Evolutionary conservation across 2,888 invertebrate genomes (phyloP), one percentile per base, ranked within the genome.

Genomic region (Pterobdella sp.): DNA sequence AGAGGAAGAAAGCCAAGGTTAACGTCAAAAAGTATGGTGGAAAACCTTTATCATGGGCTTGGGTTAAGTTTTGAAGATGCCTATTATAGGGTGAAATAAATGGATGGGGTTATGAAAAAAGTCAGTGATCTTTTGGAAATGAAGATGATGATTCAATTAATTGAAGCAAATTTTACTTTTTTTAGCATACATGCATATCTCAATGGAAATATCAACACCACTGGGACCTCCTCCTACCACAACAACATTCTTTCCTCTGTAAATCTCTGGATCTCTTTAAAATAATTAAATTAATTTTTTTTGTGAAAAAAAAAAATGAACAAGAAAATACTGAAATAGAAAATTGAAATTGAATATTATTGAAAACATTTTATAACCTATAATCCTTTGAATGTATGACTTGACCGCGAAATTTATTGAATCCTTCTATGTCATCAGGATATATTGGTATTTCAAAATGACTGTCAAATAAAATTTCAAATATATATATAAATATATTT

Each of bases 141-240:
- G n/a, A n/a, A n/a, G n/a, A n/a, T n/a, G n/a, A n/a, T n/a, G n/a
- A n/a, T n/a, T n/a, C n/a, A n/a, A n/a, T n/a, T n/a, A n/a, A n/a
- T n/a, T 42, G 42, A 42, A 42, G 18, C 7, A 42, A 14, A 7
- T 0, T 36, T 34, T 14, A 71, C 71, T 63, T 71, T 71, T 71
- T 18, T 56, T 31, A 3, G 71, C 71, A 63, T 1, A 35, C 4
- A 3, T 2, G 31, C 35, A 32, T 63, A 71, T 37, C 26, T 71
- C 71, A 63, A 22, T 36, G 0, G 88, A 86, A 49, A 92, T 87
- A 79, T 92, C 92, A 42, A 89, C 82, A 26, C 93, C 94, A 1
- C 93, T 93, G 34, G 92, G 90, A 0, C 91, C 92, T 0, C 91
- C 93, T 0, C 94, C 94, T 32, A 94, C 86, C 7, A 93, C 89